A percentile compares a stretch with the other conserved stretches of the same genome.
Evolutionary conservation across 2,113 vertebrate species (phyloP).

Genomic region (Aplodontia rufa): DNA sequence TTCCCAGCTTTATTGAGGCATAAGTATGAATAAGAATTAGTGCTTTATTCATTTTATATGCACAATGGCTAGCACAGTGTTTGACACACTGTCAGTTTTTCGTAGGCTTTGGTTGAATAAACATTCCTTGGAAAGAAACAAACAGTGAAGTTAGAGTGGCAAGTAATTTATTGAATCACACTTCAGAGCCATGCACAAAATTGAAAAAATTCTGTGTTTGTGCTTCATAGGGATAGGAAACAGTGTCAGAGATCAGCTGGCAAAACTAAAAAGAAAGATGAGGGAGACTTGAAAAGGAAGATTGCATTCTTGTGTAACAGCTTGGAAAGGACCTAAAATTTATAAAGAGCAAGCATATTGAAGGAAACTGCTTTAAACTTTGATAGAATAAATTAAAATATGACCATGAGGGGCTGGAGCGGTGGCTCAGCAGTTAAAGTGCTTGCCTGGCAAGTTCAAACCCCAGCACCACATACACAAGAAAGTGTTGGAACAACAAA

Average conservation of each 20-base stretch:
- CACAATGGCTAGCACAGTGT: background rate
- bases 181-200: background rate
- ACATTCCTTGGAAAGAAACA: conserved; percentile 56
- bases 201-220: background rate
- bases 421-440: too few relatives aligned
- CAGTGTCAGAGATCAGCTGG: background rate
- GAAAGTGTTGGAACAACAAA: too few relatives aligned
- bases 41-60: conserved; percentile 34
- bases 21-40: background rate
- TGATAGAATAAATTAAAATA: conserved; percentile 33
- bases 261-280: conserved; percentile 5
- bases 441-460: too few relatives aligned
- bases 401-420: background rate
- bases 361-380: background rate
- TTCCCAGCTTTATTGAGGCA: background rate
- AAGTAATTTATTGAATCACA: conserved; percentile 21
- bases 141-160: conserved; percentile 46
- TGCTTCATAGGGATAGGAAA: background rate
- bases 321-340: background rate
- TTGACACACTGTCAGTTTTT: conserved; percentile 29
- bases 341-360: background rate
- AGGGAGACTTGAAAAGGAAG: conserved; percentile 25
- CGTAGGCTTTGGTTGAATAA: conserved; percentile 43
- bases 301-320: background rate
- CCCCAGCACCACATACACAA: too few relatives aligned